Conservation (phyloP, 1,140 invertebrate genomes). For the Temnothorax curvispinosus region DNA sequence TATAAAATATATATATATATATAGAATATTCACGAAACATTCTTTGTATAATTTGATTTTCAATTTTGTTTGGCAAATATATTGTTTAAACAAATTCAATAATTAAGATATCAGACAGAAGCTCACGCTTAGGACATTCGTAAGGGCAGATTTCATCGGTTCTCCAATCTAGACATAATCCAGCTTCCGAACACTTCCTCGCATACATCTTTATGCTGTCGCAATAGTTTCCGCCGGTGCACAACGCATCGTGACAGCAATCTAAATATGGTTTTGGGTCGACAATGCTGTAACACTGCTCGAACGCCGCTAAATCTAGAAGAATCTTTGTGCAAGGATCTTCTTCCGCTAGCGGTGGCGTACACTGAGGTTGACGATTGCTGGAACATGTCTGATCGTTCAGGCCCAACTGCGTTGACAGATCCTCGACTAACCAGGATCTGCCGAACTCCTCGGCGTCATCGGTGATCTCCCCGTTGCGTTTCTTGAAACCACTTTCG, state of each 20-base stretch:
- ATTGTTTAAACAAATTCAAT: background rate
- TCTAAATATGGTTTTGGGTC: conserved; percentile 89
- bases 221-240: conserved; percentile 88
- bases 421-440: conserved; percentile 87
- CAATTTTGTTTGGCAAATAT: background rate
- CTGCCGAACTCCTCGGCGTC: conserved; percentile 86
- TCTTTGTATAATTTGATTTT: background rate
- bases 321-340: conserved; percentile 89
- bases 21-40: background rate
- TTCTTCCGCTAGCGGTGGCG: conserved; percentile 82
- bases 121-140: conserved; percentile 83
- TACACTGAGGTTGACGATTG: conserved; percentile 83
- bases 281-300: conserved; percentile 90
- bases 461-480: conserved; percentile 81
- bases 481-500: conserved; percentile 88
- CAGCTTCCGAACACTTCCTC: conserved; percentile 88
- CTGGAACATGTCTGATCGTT: conserved; percentile 74
- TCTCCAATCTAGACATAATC: conserved; percentile 91
- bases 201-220: conserved; percentile 90
- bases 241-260: conserved; percentile 90
- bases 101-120: conserved; percentile 15
- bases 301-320: conserved; percentile 88
- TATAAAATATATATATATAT: background rate
- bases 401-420: conserved; percentile 74
- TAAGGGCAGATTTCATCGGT: conserved; percentile 88